Conservation (phyloP, 2,113 vertebrate genomes). For the Melanotaenia duboulayi region DNA sequence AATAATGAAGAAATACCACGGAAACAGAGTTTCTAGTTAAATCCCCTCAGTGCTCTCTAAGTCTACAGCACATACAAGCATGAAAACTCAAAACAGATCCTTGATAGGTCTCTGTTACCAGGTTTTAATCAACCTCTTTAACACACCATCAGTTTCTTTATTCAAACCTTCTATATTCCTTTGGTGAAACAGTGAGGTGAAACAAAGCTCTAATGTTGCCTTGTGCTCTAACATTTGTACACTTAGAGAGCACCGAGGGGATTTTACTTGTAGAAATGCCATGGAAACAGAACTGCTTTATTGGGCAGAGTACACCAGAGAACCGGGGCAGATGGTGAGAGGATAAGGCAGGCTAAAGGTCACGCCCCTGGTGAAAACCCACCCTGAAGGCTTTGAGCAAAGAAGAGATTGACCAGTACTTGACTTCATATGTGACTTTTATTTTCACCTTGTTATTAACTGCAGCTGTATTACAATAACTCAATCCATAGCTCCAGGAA, state of each 20-base stretch:
- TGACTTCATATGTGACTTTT: no score
- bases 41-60: neutral
- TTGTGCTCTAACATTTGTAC: neutral
- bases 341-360: constrained; percentile 54
- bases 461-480: no score
- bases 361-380: constrained; percentile 28
- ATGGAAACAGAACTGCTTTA: constrained; percentile 34
- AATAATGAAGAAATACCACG: constrained; percentile 36
- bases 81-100: neutral
- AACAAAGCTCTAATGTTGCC: neutral
- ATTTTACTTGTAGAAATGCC: constrained; percentile 29
- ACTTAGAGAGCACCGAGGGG: constrained; percentile 12
- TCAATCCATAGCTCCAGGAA: no score
- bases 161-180: neutral
- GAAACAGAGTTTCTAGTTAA: constrained; percentile 23
- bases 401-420: neutral
- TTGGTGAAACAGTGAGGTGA: neutral
- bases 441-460: no score
- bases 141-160: neutral
- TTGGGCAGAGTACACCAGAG: constrained; percentile 28
- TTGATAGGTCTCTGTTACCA: no score
- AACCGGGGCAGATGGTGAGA: constrained; percentile 47
- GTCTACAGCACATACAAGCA: neutral
- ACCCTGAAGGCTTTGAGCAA: neutral
- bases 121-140: neutral